A percentile compares a stretch with the other conserved stretches of the same genome.
Evolutionary conservation across 2,113 vertebrate genomes (phyloP).

Genomic region (Atrichornis clamosus): DNA sequence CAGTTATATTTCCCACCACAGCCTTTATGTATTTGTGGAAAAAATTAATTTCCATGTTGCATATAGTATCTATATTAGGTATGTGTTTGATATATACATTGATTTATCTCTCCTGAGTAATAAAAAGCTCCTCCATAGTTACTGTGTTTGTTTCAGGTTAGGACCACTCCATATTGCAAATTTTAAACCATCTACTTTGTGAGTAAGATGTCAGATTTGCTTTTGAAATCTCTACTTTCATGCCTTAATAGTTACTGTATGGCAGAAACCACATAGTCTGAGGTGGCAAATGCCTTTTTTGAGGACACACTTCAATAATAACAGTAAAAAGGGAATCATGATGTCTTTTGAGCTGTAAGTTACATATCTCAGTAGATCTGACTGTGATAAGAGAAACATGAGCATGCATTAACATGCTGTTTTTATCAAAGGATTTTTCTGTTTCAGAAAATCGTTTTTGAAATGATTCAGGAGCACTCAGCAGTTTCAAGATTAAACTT

Average conservation of each 20-base stretch:
- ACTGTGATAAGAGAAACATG: neutral
- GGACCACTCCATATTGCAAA: neutral
- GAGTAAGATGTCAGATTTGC: neutral
- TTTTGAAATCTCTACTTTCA: neutral
- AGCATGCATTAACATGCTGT: neutral
- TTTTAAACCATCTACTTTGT: neutral
- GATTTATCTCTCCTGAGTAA: neutral
- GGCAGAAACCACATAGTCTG: neutral
- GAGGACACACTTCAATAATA: neutral
- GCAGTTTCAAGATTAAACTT: neutral
- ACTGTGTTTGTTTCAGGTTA: neutral
- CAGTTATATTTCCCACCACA: neutral
- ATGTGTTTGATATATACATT: neutral
- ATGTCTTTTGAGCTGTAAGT: neutral
- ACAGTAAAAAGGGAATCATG: neutral
- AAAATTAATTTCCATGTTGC: neutral
- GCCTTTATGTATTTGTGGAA: neutral
- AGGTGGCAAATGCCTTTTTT: neutral
- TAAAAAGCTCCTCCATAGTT: neutral
- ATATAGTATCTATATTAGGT: neutral
- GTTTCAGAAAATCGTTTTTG: conserved; percentile 9
- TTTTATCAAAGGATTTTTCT: conserved; percentile 25
- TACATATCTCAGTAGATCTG: neutral
- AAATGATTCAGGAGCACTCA: neutral
- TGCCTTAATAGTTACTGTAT: neutral